Evolutionary conservation across 1,140 invertebrate species (phyloP).

Genomic region (Calephelis virginiensis): DNA sequence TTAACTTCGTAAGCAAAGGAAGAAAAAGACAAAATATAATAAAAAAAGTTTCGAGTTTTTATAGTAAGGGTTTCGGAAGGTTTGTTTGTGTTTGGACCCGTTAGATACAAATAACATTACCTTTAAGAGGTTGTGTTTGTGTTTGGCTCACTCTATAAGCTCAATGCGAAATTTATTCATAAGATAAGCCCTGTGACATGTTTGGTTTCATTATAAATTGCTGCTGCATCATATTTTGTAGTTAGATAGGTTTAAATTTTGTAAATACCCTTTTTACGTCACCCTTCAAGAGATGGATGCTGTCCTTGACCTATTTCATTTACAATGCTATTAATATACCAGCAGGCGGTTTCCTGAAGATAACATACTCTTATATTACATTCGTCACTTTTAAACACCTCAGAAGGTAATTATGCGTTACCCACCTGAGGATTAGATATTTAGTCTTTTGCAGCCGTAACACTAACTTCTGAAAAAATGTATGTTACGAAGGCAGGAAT

Average conservation of each 20-base stretch:
- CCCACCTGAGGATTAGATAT: too few species aligned
- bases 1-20: too few species aligned
- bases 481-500: too few species aligned
- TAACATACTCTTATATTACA: too few species aligned
- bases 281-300: not conserved
- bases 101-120: constrained; percentile 47
- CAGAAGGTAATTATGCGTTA: too few species aligned
- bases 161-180: constrained; percentile 28
- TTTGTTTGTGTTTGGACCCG: constrained; percentile 32
- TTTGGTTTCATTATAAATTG: constrained; percentile 22
- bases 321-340: too few species aligned
- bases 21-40: too few species aligned
- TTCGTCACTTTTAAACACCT: too few species aligned
- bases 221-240: not conserved
- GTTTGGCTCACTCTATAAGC: constrained; percentile 20
- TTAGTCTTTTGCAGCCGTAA: too few species aligned
- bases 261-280: not conserved
- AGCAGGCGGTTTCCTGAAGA: too few species aligned
- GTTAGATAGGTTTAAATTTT: not conserved
- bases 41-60: constrained; percentile 19
- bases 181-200: constrained; percentile 21
- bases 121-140: constrained; percentile 29
- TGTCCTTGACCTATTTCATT: not conserved
- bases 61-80: constrained; percentile 26
- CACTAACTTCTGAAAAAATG: too few species aligned